Conservation (phyloP, 2,113 vertebrate genomes). For the Urocynchramus pylzowi region DNA sequence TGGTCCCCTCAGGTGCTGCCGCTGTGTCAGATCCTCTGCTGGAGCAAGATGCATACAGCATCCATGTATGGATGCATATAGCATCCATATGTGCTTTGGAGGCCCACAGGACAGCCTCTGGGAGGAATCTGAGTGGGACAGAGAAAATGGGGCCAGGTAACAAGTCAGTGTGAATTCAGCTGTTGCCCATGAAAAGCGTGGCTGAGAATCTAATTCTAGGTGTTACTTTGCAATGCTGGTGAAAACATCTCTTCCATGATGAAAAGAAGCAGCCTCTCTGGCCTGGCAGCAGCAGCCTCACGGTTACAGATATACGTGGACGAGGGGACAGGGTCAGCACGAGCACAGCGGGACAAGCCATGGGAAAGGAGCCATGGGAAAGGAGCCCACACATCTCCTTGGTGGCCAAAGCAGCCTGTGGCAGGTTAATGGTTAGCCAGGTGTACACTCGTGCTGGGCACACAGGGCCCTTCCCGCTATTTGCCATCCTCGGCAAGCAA, state of each 20-base stretch:
- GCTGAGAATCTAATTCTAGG: neutral
- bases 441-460: neutral
- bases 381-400: neutral
- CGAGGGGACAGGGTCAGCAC: neutral
- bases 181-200: neutral
- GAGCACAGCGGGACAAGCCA: fast-evolving
- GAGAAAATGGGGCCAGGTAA: neutral
- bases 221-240: neutral
- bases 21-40: fast-evolving
- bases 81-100: neutral
- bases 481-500: neutral
- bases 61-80: neutral
- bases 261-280: neutral
- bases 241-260: neutral
- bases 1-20: fast-evolving
- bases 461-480: neutral
- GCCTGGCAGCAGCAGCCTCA: fast-evolving
- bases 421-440: neutral
- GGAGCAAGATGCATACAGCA: neutral
- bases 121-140: neutral
- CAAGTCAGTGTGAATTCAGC: fast-evolving
- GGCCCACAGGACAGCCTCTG: neutral
- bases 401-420: neutral
- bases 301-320: fast-evolving
- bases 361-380: neutral